Base-by-base conservation (phyloP, 2,888 invertebrate genomes). In the Linyphia triangularis region DNA sequence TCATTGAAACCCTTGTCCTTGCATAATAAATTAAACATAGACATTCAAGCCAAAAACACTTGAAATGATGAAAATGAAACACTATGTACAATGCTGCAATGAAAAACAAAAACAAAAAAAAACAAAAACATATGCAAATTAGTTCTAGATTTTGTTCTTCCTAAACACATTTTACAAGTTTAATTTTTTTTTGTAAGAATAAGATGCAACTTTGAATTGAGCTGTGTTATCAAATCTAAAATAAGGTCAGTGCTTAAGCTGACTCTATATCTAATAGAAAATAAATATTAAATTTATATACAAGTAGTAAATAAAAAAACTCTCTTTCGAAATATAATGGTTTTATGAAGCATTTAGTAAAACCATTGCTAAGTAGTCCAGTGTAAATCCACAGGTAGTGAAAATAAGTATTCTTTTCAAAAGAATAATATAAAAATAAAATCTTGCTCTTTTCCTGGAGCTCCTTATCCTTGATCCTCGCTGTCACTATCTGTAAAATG, bases 391-490 rank as follows among this genome's bases (percentile, higher is more conserved):
- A 37, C 33, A 37, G 33, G 33, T 69, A 67, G 65, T 33, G 33
- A 22, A 37, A 22, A 13, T 19, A 30, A 30, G 16, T 10, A 33
- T 37, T 69, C 33, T 33, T 69, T 22, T 19, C 37, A 24, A 10
- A 13, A 33, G 13, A 10, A 40, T 22, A 33, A 19, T 37, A 22
- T 33, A 37, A 26, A 37, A 30, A 22, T 22, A 37, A 43, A 37
- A 81, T 69, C 9, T 69, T 22, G 40, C 24, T 43, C 70, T 6
- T 16, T 26, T 43, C 26, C 13, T 67, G 33, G 63, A 59, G 9
- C 67, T 19, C 37, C n/a, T 79, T 89, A 89, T 37, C 84, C 89
- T 73, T 89, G 89, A 33, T 89, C 89, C 67, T 89, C 89, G 67
- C 84, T 84, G 30, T 89, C 89, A 67, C 89, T 89, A 65, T 89